A percentile compares a stretch with the other conserved stretches of the same genome.
These are phyloP conservation scores for Hypsopygia costalis DNA, from an alignment of 2,888 invertebrate species.

Conservation along the genomic window DNA sequence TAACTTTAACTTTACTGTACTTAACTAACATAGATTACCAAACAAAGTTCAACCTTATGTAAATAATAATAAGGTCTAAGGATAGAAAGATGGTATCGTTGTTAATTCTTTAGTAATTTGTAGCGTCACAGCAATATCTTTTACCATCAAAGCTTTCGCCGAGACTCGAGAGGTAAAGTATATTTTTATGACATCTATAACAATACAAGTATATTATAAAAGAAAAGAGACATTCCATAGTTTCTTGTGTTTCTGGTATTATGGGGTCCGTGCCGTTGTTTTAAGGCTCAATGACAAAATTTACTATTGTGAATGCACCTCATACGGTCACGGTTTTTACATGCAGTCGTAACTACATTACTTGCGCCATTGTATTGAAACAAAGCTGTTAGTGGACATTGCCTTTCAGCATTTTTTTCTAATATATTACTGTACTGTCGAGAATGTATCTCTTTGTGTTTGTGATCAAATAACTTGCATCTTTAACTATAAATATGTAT, in stretches of 20 bases:
- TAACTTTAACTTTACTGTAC: constrained; percentile 24
- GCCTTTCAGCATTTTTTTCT: constrained; percentile 29
- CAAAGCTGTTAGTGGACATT: constrained; percentile 51
- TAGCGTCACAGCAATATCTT: constrained; percentile 42
- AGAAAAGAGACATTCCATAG: constrained; percentile 61
- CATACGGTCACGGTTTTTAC: constrained; percentile 36
- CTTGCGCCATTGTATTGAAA: constrained; percentile 34
- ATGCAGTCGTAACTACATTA: constrained; percentile 37
- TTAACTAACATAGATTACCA: constrained; percentile 20
- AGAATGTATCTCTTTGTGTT: constrained; percentile 25
- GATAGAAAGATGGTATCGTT: background rate
- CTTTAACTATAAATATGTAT: constrained; percentile 7
- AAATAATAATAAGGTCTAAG: background rate
- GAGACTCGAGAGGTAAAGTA: constrained; percentile 55
- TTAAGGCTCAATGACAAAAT: constrained; percentile 36
- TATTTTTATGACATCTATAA: constrained; percentile 74
- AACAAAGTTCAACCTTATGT: constrained; percentile 23
- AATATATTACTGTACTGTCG: constrained; percentile 29
- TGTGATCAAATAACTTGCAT: constrained; percentile 10
- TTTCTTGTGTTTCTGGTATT: constrained; percentile 51
- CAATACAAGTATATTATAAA: constrained; percentile 56
- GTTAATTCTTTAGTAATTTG: constrained; percentile 23
- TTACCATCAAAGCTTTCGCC: constrained; percentile 70
- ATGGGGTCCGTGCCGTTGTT: constrained; percentile 41
- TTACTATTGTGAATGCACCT: constrained; percentile 36